A percentile compares a stretch with the other conserved stretches of the same genome.
These are phyloP conservation scores for Hydraecia micacea DNA, from an alignment of 2,888 invertebrate species.

Conservation along the genomic window DNA sequence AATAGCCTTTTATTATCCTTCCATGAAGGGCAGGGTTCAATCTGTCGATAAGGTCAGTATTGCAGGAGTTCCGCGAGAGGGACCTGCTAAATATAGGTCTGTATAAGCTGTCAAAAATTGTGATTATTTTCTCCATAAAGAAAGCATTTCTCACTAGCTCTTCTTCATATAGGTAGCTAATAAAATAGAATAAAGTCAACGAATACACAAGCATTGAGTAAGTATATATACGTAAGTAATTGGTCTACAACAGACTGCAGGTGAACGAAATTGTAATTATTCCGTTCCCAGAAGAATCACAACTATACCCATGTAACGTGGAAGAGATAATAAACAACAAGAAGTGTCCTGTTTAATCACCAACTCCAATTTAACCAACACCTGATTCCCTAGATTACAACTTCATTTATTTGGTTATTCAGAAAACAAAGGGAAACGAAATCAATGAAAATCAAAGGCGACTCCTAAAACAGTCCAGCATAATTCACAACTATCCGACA, in stretches of 20 bases:
- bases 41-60: background rate
- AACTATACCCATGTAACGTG: background rate
- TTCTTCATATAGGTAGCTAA: background rate
- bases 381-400: background rate
- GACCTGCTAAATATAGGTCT: too few species aligned
- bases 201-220: background rate
- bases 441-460: background rate
- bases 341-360: constrained; percentile 3
- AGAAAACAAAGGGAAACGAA: background rate
- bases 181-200: background rate
- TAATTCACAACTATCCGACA: too few species aligned
- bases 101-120: background rate
- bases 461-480: background rate
- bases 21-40: background rate
- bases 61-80: background rate
- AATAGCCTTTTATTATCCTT: background rate
- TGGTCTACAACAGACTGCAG: background rate
- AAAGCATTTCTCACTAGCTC: background rate
- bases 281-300: constrained; percentile 16
- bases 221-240: constrained; percentile 2
- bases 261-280: constrained; percentile 21
- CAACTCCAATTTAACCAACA: background rate
- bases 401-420: background rate
- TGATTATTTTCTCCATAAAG: background rate
- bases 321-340: background rate